Base-by-base conservation (phyloP, 92 coral and sea anemone species). In the Montipora capitata region DNA sequence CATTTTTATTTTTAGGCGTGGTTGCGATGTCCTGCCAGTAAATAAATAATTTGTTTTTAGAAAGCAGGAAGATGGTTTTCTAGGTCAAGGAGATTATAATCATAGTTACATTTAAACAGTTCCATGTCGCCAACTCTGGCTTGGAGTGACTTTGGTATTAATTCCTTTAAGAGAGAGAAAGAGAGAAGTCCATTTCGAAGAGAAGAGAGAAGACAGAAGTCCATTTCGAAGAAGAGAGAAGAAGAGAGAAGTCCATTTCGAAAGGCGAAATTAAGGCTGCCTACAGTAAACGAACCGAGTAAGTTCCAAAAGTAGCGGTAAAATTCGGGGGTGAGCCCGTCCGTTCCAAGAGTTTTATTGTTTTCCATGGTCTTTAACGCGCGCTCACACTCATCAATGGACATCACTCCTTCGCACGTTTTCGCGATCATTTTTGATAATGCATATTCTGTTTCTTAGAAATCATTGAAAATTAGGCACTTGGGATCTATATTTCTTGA, bases 381-480 rank as follows among this genome's bases (percentile, higher is more conserved):
- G 3, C 27, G 72, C 20, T 17, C 13, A 11, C 72, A 67, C 4
- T 67, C 72, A 16, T 67, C 43, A 14, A 69, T 69, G 4, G 74
- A 69, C 74, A 69, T 39, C 6, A 69, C 51, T 40, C 48, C 74
- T 69, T 69, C 51, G 42, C 74, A 69, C 14, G 51, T 69, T 69
- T 35, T 69, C 16, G 80, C 65, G 16, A 14, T 76, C 18, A 51
- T 66, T 76, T 51, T 2, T 15, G 66, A 56, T 76, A 76, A 76
- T 3, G 56, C 77, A 54, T 52, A 51, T 76, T 76, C 80, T 52
- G 65, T 76, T n/a, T 74, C 27, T 4, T 54, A 76, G 66, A 76
- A 76, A 7, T 76, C 45, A 14, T 4, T 76, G 18, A 76, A 76
- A 7, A 3, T 13, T 27, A 12, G 13, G 78, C 61, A 1, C 10